Evolutionary conservation across 2,113 vertebrate genomes (phyloP).

Genomic region (Muntiacus reevesi): DNA sequence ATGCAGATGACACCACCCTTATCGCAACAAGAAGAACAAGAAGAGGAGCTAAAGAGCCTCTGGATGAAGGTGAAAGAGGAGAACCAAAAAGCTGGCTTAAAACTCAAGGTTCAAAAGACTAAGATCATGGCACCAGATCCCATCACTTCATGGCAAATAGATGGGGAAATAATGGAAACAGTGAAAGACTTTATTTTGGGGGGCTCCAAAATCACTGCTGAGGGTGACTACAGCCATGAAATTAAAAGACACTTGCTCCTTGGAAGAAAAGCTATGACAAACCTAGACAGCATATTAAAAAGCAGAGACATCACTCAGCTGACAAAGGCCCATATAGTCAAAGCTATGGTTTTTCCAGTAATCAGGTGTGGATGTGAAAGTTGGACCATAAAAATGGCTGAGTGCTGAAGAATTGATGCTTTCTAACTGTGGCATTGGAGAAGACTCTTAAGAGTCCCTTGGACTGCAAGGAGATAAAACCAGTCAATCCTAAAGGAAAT

Average conservation of each 20-base stretch:
- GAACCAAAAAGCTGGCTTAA: background rate
- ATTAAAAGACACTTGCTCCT: background rate
- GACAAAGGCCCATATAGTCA: background rate
- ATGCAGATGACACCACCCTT: background rate
- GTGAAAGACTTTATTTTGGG: background rate
- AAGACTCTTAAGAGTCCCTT: background rate
- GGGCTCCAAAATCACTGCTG: background rate
- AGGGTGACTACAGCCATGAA: background rate
- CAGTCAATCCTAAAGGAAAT: background rate
- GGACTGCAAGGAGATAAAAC: background rate
- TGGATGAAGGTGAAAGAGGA: background rate
- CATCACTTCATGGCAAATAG: background rate
- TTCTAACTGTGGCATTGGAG: background rate
- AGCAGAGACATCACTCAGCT: background rate
- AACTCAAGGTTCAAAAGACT: background rate
- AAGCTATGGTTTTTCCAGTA: background rate
- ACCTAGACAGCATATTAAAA: background rate
- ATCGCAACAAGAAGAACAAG: background rate
- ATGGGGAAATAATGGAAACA: background rate
- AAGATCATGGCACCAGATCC: fast-evolving
- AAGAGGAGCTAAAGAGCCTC: background rate
- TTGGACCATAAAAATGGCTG: background rate
- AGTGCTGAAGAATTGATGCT: background rate
- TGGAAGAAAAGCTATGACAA: background rate
- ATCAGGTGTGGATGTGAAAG: background rate